Base-by-base conservation (phyloP, 1,140 invertebrate species). In the Centruroides sculpturatus region DNA sequence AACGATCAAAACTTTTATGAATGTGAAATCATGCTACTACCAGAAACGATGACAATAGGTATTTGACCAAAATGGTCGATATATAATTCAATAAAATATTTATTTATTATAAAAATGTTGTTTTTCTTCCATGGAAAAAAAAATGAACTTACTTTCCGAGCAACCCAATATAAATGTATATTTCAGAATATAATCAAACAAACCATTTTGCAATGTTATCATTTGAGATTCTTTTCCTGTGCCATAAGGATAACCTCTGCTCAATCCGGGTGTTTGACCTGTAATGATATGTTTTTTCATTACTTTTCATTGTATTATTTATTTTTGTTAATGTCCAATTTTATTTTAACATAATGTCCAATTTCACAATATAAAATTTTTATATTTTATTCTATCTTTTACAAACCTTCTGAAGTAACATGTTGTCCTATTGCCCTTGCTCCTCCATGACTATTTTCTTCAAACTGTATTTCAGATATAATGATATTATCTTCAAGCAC, bases 401-500 rank as follows among this genome's bases (percentile, higher is more conserved):
- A 36, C 41, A 5, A 56, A 62, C 63, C 50, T 46, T 67, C 66
- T 35, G 41, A 50, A 6, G 52, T 59, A 0, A 98, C 90, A 76
- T 95, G 95, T 71, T 94, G 89, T 60, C 93, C 93, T 64, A 96
- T 83, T 12, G 89, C 85, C 62, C 85, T 87, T 54, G 85, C 81
- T 10, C 35, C 66, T 23, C 94, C 95, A 72, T 86, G 84, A 23
- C 87, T 83, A 72, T 87, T 86, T 75, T 98, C 95, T 74, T 93
- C 86, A 72, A 97, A 98, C 72, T 95, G 89, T 56, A 96, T 84
- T 74, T 98, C 94, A 4, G 89, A 89, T 35, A 99, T 92, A 71
- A 99, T 98, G 55, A 93, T 85, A 68, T 89, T 92, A 68, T 97
- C 92, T 72, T 98, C 94, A 4, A 98, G 73, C 3, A 99, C 95